These are phyloP conservation scores for Eupithecia exiguata DNA, from an alignment of 2,888 invertebrate species.

Conservation along the genomic window DNA sequence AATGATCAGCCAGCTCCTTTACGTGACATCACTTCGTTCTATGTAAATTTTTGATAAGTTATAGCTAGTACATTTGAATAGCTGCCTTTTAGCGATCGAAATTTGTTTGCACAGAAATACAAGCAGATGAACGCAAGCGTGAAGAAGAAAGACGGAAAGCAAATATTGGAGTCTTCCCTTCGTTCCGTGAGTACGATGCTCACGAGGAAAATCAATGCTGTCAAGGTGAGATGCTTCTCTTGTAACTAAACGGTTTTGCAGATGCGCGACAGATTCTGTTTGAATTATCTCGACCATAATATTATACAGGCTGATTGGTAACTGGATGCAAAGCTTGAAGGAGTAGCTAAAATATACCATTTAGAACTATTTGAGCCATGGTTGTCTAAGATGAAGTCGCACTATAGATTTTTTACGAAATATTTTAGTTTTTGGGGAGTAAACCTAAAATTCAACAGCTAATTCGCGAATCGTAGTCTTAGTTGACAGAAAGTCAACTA, in stretches of 20 bases:
- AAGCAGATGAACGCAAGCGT: conserved; percentile 91
- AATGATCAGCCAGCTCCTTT: not conserved
- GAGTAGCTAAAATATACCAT: no score
- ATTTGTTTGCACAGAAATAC: conserved; percentile 85
- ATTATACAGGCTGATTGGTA: no score
- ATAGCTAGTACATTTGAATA: no score
- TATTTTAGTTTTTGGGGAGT: no score
- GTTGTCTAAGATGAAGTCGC: no score
- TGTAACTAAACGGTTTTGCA: not conserved
- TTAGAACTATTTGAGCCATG: no score
- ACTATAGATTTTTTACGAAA: no score
- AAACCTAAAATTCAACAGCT: no score
- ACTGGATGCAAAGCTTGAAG: no score
- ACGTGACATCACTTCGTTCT: not conserved
- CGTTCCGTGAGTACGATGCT: conserved; percentile 93
- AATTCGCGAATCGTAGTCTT: no score
- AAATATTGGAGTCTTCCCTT: conserved; percentile 90
- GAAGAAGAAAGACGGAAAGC: conserved; percentile 90
- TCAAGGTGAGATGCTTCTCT: conserved; percentile 83
- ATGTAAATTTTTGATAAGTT: no score
- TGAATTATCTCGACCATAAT: not conserved
- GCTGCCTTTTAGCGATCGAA: not conserved
- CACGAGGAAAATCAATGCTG: conserved; percentile 94
- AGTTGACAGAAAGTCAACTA: no score
- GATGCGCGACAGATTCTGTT: not conserved